phyloP scores from a whole-genome alignment of 1,140 invertebrate species.

The Tetramorium parvispinum region DNA sequence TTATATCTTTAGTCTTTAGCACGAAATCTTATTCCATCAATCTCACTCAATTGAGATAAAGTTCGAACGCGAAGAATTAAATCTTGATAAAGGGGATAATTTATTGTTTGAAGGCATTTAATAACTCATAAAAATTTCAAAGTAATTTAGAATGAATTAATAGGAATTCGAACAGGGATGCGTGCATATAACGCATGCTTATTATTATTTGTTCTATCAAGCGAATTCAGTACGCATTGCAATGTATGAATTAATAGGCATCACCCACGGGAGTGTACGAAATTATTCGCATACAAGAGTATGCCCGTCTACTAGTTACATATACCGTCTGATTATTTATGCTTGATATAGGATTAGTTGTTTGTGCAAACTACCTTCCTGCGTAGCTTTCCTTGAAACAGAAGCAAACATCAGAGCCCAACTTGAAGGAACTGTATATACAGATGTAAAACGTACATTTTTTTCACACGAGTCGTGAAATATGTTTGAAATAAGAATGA shows the following conservation, averaged over 20 bases:
- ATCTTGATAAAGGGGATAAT: neutral
- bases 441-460: neutral
- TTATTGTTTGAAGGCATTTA: constrained; percentile 38
- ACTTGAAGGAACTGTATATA: neutral
- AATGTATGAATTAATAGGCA: constrained; percentile 65
- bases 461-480: neutral
- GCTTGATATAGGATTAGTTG: constrained; percentile 32
- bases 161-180: neutral
- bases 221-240: constrained; percentile 32
- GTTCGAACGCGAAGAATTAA: neutral
- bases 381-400: constrained; percentile 24
- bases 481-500: neutral
- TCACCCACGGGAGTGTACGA: constrained; percentile 46
- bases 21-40: constrained; percentile 1
- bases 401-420: neutral
- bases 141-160: constrained; percentile 52
- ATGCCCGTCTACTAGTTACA: constrained; percentile 13
- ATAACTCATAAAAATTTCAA: constrained; percentile 36
- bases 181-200: constrained; percentile 45
- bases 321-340: constrained; percentile 24
- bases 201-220: constrained; percentile 65
- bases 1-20: neutral
- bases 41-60: neutral
- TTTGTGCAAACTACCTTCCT: neutral
- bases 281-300: constrained; percentile 52